Percentiles rank a stretch among this genome's conserved stretches.
Conservation (phyloP, 2,888 invertebrate genomes). For the Brenthis ino region DNA sequence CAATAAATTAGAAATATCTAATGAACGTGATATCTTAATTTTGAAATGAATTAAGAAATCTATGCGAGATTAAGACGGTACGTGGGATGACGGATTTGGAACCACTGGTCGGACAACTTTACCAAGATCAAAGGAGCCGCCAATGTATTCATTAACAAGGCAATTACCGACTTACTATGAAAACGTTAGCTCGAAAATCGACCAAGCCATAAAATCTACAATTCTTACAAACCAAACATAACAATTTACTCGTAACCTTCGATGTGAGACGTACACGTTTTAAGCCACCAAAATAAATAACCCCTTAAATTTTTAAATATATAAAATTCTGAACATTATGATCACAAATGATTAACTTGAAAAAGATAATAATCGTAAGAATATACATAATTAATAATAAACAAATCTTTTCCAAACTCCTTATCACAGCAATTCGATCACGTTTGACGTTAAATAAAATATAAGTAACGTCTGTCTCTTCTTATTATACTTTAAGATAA, state of each 20-base stretch:
- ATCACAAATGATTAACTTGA: slow-evolving; percentile 33
- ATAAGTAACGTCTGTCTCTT: slow-evolving; percentile 80
- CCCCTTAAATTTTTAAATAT: neutral
- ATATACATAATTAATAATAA: slow-evolving; percentile 72
- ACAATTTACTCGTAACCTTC: slow-evolving; percentile 31
- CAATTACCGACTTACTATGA: slow-evolving; percentile 71
- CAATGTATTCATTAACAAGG: slow-evolving; percentile 72
- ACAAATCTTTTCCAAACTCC: slow-evolving; percentile 67
- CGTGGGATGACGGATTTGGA: slow-evolving; percentile 63
- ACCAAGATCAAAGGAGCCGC: slow-evolving; percentile 69
- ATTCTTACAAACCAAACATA: slow-evolving; percentile 46
- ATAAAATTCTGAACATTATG: slow-evolving; percentile 15
- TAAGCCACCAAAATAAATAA: slow-evolving; percentile 27
- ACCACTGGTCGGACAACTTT: slow-evolving; percentile 66
- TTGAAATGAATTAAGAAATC: slow-evolving; percentile 59
- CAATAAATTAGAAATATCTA: slow-evolving; percentile 69
- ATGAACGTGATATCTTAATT: slow-evolving; percentile 65
- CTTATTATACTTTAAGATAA: slow-evolving; percentile 78
- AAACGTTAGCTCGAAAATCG: slow-evolving; percentile 55
- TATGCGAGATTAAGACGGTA: slow-evolving; percentile 49
- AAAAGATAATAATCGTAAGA: slow-evolving; percentile 50
- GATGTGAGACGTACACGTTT: slow-evolving; percentile 7
- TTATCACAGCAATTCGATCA: slow-evolving; percentile 77
- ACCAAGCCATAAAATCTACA: slow-evolving; percentile 57
- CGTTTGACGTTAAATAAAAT: slow-evolving; percentile 79